Evolutionary conservation across 35 echinoderm and acorn worm species (phyloP), one percentile per base, ranked within the genome.

Genomic region (Amphiura filiformis): DNA sequence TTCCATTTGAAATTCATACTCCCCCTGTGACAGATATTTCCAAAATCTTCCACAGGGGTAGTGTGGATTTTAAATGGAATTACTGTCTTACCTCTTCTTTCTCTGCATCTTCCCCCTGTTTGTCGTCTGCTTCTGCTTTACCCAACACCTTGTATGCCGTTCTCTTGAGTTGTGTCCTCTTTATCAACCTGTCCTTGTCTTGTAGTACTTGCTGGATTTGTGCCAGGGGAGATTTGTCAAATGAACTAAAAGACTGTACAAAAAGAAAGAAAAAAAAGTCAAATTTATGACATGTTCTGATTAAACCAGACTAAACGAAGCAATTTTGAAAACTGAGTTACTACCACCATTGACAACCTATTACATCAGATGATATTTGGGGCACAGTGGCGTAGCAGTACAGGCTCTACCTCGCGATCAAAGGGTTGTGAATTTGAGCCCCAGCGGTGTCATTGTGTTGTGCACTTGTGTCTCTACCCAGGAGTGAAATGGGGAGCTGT

Each of bases 141-240:
- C 92, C 96, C 4, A 98, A 52, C 23, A 94, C 89, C 32, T 38
- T 89, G 76, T 94, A 98, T 0, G 61, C 39, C 13, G 92, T 89
- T 39, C 96, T 88, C 77, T 90, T 94, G 20, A 94, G 84, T 57
- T 98, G 96, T 18, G 96, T 94, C 32, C 96, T 75, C 76, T 84
- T 82, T 31, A 98, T 81, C 0, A 98, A 80, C 52, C 96, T 39
- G 17, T 78, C 80, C 39, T 90, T 88, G 47, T 98, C 96, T 52
- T 89, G 86, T 36, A 98, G 65, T 38, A 98, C 92, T 79, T 98
- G 92, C 38, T 98, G 81, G 30, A 94, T 91, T 80, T 94, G 93
- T 57, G 79, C 39, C 26, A 97, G 31, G 0, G 92, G 78, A 35
- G 95, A 97, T 38, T 88, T 94, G 75, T 97, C 95, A 91, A 97